phyloP scores from a whole-genome alignment of 2,797 vertebrate genomes.

The Garrulus glandarius region DNA sequence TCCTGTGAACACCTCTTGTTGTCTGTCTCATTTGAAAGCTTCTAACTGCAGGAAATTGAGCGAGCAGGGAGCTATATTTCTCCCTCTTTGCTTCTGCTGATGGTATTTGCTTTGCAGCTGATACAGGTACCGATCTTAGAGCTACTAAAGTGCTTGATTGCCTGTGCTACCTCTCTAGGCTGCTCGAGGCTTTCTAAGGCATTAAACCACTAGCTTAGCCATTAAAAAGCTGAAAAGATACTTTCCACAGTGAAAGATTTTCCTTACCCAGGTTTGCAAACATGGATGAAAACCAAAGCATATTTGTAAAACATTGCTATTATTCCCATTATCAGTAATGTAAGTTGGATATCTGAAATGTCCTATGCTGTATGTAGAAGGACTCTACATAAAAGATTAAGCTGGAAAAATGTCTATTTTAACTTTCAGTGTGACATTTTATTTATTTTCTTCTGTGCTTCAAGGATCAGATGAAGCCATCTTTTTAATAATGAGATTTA shows the following conservation, averaged over 20 bases:
- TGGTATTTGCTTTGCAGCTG: too few relatives aligned
- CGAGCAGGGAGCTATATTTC: too few relatives aligned
- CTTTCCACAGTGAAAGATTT: not conserved
- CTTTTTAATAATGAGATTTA: not conserved
- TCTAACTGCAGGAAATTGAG: too few relatives aligned
- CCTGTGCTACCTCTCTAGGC: too few relatives aligned
- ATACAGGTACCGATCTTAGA: too few relatives aligned
- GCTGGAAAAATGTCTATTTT: not conserved
- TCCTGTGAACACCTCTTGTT: too few relatives aligned
- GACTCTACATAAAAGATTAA: not conserved
- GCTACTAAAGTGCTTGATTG: too few relatives aligned
- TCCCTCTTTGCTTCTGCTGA: too few relatives aligned
- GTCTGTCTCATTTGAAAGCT: too few relatives aligned
- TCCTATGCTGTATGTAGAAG: not conserved
- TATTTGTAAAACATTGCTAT: not conserved
- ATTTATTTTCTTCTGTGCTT: not conserved
- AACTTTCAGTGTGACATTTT: not conserved
- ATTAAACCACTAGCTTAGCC: too few relatives aligned
- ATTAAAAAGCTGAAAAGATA: too few relatives aligned
- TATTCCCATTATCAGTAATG: not conserved
- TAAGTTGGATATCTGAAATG: not conserved
- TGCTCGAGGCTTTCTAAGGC: too few relatives aligned
- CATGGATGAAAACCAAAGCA: not conserved
- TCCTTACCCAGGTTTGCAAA: not conserved
- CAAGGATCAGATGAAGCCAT: not conserved